phyloP scores from a whole-genome alignment of 1,140 invertebrate species.

The Ceratitis capitata region DNA sequence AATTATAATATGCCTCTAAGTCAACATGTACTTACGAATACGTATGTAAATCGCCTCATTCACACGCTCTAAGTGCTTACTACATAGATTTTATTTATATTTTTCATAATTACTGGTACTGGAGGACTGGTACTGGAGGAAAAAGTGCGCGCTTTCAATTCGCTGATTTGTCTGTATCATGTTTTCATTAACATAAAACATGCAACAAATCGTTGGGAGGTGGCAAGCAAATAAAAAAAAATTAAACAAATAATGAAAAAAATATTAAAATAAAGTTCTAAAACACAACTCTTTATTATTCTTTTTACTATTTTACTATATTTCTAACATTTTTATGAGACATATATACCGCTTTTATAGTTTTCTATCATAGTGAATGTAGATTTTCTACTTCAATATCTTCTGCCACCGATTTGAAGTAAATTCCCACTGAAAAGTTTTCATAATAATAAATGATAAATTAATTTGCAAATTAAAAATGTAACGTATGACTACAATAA shows the following conservation, averaged over 20 bases:
- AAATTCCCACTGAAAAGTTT: background rate
- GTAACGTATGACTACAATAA: too few relatives aligned
- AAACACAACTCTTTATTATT: background rate
- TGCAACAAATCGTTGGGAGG: background rate
- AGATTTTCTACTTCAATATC: background rate
- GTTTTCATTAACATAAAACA: background rate
- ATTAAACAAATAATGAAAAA: too few relatives aligned
- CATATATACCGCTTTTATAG: too few relatives aligned
- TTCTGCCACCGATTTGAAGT: background rate
- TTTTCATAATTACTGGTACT: background rate
- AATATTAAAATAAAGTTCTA: background rate
- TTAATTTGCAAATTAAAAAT: constrained; percentile 40
- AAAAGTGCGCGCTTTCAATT: background rate
- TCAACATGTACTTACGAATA: background rate
- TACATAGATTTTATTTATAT: background rate
- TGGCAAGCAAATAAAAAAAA: background rate
- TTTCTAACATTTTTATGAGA: too few relatives aligned
- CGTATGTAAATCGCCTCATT: constrained; percentile 12
- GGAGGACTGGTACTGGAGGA: too few relatives aligned
- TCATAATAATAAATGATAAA: constrained; percentile 36
- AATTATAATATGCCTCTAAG: background rate
- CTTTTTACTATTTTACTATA: background rate
- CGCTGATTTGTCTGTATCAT: background rate
- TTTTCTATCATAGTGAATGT: background rate
- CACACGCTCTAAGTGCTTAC: background rate